Conservation (phyloP, 2,797 vertebrate genomes). For the Champsocephalus gunnari region DNA sequence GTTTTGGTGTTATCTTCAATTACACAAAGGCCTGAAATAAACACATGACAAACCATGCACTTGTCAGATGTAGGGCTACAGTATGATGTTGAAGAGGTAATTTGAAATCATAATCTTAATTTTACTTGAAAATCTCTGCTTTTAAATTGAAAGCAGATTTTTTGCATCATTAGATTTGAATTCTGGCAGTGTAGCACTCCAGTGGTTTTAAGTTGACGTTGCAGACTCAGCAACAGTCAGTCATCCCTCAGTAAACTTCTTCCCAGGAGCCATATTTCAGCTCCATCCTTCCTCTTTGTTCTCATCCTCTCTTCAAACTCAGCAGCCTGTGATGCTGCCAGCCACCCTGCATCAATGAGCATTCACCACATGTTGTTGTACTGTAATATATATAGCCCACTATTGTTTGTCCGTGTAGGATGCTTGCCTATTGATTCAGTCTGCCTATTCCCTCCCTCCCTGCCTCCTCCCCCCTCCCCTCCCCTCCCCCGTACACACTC, state of each 20-base stretch:
- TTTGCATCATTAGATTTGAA: no score
- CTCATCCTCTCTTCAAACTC: slow-evolving; percentile 3
- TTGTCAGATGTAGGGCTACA: no score
- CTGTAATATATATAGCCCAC: slow-evolving; percentile 52
- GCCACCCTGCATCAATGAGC: slow-evolving; percentile 5
- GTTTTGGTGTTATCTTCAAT: no score
- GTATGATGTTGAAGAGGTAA: no score
- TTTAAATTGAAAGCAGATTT: no score
- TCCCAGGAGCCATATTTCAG: slow-evolving; percentile 18
- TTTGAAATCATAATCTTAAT: no score
- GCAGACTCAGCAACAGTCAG: slow-evolving; percentile 33
- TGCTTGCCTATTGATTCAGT: slow-evolving; percentile 68
- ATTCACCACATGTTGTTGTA: slow-evolving; percentile 14
- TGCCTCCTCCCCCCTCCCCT: background rate
- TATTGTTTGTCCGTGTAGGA: slow-evolving; percentile 47
- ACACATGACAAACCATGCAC: no score
- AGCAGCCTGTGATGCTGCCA: background rate
- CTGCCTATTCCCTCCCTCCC: slow-evolving; percentile 21
- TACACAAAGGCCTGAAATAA: no score
- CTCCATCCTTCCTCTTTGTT: slow-evolving; percentile 6
- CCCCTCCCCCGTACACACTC: slow-evolving; percentile 33
- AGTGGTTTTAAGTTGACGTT: background rate
- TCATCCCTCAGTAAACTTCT: slow-evolving; percentile 31
- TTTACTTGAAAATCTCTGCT: no score
- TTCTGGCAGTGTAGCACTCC: background rate